Percentiles rank a stretch among this genome's conserved stretches.
Evolutionary conservation across 2,797 vertebrate genomes (phyloP).

Genomic region (Aphelocoma californica): DNA sequence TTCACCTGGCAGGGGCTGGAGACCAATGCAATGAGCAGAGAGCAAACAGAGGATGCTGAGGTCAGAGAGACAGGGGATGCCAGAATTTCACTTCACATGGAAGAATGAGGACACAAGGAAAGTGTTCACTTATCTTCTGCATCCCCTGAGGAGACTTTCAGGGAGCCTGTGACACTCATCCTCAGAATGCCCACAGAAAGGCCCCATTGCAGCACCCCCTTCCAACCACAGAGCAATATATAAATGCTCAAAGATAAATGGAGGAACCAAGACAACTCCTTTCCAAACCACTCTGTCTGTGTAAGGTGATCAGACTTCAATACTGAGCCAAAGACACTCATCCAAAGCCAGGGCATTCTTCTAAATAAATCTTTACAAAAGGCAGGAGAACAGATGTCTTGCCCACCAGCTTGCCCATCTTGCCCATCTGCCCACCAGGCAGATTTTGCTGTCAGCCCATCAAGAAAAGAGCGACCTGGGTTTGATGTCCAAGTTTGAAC

Average conservation of each 20-base stretch:
- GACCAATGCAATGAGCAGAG: neutral
- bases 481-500: neutral
- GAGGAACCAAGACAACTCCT: neutral
- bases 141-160: neutral
- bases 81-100: neutral
- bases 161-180: neutral
- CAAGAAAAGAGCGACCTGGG: neutral
- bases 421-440: too few relatives aligned
- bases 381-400: neutral
- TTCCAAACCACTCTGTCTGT: neutral
- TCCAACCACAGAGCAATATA: neutral
- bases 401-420: neutral
- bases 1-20: neutral
- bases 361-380: neutral
- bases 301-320: neutral
- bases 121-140: neutral
- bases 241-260: neutral
- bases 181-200: neutral
- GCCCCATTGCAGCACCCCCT: neutral
- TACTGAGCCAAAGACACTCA: neutral
- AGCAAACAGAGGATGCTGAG: neutral
- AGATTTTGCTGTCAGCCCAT: neutral
- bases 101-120: neutral
- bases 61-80: neutral
- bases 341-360: neutral